A percentile compares a stretch with the other conserved stretches of the same genome.
Conservation (phyloP, 2,113 vertebrate genomes). For the Channa argus region DNA sequence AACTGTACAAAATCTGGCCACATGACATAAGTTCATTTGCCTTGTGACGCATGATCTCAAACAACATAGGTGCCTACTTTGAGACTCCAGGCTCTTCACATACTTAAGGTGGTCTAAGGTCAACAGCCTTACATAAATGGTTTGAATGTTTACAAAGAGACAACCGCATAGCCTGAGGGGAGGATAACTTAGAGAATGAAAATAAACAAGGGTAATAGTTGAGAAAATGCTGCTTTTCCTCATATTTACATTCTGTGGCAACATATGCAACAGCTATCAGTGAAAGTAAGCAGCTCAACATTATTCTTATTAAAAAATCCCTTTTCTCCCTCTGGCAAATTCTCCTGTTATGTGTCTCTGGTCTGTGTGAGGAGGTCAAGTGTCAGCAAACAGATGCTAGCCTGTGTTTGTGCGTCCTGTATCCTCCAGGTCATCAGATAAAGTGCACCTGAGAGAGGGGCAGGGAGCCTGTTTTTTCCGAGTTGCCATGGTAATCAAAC, state of each 20-base stretch:
- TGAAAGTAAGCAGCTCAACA: neutral
- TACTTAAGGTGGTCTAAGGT: constrained; percentile 37
- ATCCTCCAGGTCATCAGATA: constrained; percentile 70
- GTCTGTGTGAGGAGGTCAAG: constrained; percentile 31
- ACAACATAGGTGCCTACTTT: neutral
- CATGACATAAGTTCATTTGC: neutral
- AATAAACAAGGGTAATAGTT: neutral
- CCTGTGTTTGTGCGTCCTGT: constrained; percentile 26
- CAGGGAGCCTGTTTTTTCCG: constrained; percentile 38
- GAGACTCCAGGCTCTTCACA: neutral
- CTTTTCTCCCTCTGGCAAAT: constrained; percentile 6
- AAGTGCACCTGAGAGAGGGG: constrained; percentile 68
- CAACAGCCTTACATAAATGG: constrained; percentile 15
- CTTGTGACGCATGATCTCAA: neutral
- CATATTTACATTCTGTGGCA: neutral
- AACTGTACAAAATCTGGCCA: neutral
- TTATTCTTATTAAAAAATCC: neutral
- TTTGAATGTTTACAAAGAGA: constrained; percentile 20
- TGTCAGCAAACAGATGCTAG: constrained; percentile 54
- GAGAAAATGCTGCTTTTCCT: neutral
- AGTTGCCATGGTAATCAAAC: constrained; percentile 66
- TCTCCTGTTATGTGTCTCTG: constrained; percentile 10
- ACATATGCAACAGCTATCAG: neutral
- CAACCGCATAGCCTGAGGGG: constrained; percentile 19
- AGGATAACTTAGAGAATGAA: neutral